A percentile compares a stretch with the other conserved stretches of the same genome.
phyloP scores from a whole-genome alignment of 1,140 invertebrate genomes.

The Meloidogyne hapla region DNA sequence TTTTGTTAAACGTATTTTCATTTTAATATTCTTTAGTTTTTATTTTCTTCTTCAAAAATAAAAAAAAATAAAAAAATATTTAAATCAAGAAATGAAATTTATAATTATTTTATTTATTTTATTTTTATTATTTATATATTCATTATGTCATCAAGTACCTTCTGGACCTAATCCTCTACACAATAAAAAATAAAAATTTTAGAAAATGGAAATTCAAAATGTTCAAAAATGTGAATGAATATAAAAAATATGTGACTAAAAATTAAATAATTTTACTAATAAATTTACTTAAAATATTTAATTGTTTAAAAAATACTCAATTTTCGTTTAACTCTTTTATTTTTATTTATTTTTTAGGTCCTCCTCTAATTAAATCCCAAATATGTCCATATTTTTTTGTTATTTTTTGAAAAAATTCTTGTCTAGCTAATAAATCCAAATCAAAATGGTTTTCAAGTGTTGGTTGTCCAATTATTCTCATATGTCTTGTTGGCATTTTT shows the following conservation, averaged over 20 bases:
- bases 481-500: not conserved
- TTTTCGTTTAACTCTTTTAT: too few species aligned
- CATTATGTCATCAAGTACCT: not conserved
- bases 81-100: not conserved
- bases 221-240: too few species aligned
- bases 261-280: too few species aligned
- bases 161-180: not conserved
- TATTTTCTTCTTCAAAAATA: too few species aligned
- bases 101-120: not conserved
- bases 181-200: not conserved
- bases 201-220: too few species aligned
- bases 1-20: too few species aligned
- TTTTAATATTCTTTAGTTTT: too few species aligned
- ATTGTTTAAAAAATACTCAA: too few species aligned
- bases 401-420: not conserved
- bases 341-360: too few species aligned
- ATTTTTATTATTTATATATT: not conserved
- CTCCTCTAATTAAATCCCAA: slow-evolving; percentile 1
- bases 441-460: not conserved
- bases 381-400: not conserved
- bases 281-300: too few species aligned
- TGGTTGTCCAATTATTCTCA: not conserved
- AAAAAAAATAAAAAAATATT: not conserved
- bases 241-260: too few species aligned
- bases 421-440: not conserved